Percentiles rank a stretch among this genome's conserved stretches.
Evolutionary conservation across 2,888 invertebrate genomes (phyloP).

Genomic region (Dicranocentrus wangi): DNA sequence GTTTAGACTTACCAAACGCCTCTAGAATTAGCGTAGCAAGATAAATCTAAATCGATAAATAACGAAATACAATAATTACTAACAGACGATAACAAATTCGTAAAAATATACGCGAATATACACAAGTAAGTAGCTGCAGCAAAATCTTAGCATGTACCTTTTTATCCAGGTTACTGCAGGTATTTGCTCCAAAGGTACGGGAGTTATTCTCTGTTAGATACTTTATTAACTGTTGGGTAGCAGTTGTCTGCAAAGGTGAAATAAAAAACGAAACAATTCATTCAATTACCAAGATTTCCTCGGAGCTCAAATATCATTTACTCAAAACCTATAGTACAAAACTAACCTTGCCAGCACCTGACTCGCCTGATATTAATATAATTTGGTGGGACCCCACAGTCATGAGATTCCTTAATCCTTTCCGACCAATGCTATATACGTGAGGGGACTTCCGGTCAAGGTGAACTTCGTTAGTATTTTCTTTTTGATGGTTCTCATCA

Average conservation of each 20-base stretch:
- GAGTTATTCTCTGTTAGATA: slow-evolving; percentile 67
- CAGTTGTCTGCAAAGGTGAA: slow-evolving; percentile 63
- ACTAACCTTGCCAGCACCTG: slow-evolving; percentile 68
- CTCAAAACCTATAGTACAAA: background rate
- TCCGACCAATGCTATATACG: slow-evolving; percentile 65
- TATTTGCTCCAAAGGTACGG: slow-evolving; percentile 42
- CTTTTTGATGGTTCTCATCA: slow-evolving; percentile 18
- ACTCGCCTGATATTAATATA: slow-evolving; percentile 69
- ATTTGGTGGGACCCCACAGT: slow-evolving; percentile 67
- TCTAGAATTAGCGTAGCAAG: slow-evolving; percentile 60
- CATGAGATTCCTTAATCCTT: slow-evolving; percentile 62
- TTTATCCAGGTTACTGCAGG: slow-evolving; percentile 59
- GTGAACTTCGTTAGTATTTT: background rate
- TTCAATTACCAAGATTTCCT: background rate
- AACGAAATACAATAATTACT: slow-evolving; percentile 5
- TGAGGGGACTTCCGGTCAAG: slow-evolving; percentile 56
- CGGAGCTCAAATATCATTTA: too few relatives aligned
- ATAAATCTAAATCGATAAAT: slow-evolving; percentile 55
- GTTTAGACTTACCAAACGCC: slow-evolving; percentile 54
- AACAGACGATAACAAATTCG: background rate
- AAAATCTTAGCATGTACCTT: too few relatives aligned
- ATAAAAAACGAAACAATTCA: slow-evolving; percentile 12
- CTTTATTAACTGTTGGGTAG: slow-evolving; percentile 69
- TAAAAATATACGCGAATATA: background rate
- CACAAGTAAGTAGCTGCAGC: background rate